Base-by-base conservation (phyloP, 2,888 invertebrate species). In the Coremacera marginata region DNA sequence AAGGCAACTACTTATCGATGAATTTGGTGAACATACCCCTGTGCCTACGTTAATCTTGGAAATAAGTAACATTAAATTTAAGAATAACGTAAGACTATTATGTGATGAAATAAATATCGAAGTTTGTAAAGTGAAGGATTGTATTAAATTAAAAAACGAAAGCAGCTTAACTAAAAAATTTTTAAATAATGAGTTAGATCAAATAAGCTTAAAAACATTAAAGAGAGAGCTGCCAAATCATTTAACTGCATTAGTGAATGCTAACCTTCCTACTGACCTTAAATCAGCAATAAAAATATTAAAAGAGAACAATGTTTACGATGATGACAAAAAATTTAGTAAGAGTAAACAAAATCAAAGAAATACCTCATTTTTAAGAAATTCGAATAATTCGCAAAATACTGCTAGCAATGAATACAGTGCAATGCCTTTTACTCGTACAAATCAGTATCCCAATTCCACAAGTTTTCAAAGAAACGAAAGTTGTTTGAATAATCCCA, bases 271-370 rank as follows among this genome's bases (percentile, higher is more conserved):
- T 16, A 67, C 16, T 44, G 22, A 37, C 37, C 11, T 37, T 34
- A 71, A 62, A 16, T 49, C 37, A 34, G 63, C 73, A 16, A 63
- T 73, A 49, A 73, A 63, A n/a, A n/a, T n/a, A n/a, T n/a, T n/a
- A n/a, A n/a, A n/a, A n/a, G n/a, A n/a, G n/a, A n/a, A n/a, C n/a
- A 73, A 75, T 57, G 67, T 68, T 14, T 68, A n/a, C 57, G 60
- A 60, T 22, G 68, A 68, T 68, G 51, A 63, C 37, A 60, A n/a
- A 44, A 73, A 73, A 49, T 49, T 51, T 52, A 74, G 52, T 44
- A 57, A 27, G 60, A 75, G 11, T n/a, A 51, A 27, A 25, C 63
- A 63, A 63, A 63, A 25, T 25, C 63, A 22, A 22, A 8, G 19
- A 73, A 62, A n/a, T 27, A 73, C 22, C 22, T 16, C 67, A 67